These are phyloP conservation scores for Sinohyriopsis cumingii DNA, from an alignment of 2,888 invertebrate species.

Conservation along the genomic window DNA sequence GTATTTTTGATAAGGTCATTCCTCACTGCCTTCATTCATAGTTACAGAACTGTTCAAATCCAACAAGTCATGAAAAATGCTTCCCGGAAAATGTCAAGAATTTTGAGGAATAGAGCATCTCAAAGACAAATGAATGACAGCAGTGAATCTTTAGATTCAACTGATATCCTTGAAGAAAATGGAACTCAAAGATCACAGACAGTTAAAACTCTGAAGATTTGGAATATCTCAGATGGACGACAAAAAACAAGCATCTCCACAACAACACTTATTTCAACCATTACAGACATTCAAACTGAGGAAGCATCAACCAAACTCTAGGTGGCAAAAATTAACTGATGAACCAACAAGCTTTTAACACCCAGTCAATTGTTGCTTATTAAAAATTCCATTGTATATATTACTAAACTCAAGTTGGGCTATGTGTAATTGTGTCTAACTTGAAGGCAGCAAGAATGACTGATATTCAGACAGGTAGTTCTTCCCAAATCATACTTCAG, in stretches of 20 bases:
- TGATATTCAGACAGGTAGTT: too few species aligned
- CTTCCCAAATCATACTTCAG: too few species aligned
- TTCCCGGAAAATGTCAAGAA: conserved; percentile 8
- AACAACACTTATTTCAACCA: conserved; percentile 8
- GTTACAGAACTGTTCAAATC: conserved; percentile 44
- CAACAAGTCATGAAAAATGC: conserved; percentile 34
- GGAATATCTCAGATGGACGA: neutral
- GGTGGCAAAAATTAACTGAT: too few species aligned
- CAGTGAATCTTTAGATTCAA: too few species aligned
- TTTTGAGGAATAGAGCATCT: conserved; percentile 4
- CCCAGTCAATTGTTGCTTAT: too few species aligned
- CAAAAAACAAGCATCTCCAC: conserved; percentile 3
- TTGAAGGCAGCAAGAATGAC: too few species aligned
- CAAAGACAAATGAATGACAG: neutral
- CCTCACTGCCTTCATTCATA: conserved; percentile 49
- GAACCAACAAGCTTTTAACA: too few species aligned
- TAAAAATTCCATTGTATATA: too few species aligned
- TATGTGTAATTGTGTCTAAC: too few species aligned
- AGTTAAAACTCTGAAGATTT: conserved; percentile 1
- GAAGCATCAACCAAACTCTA: too few species aligned
- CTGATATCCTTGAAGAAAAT: conserved; percentile 3
- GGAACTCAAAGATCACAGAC: too few species aligned
- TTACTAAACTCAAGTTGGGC: too few species aligned
- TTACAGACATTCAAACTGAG: conserved; percentile 2
- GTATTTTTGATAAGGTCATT: conserved; percentile 52